These are phyloP conservation scores for Hyphantria cunea DNA, from an alignment of 1,140 invertebrate genomes.

Conservation along the genomic window DNA sequence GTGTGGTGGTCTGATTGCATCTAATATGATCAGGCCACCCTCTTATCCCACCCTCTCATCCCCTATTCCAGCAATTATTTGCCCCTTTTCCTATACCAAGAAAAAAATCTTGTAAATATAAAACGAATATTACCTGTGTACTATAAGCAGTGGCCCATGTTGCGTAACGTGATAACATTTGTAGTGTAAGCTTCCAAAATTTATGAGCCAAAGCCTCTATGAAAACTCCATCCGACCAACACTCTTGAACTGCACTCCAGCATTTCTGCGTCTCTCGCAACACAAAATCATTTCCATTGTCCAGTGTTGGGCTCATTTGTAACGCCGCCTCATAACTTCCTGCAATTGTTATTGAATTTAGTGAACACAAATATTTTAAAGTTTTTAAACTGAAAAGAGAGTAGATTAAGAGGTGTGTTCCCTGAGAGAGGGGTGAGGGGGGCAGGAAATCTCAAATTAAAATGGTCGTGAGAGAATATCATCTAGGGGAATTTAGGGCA, in stretches of 20 bases:
- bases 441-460: too few relatives aligned
- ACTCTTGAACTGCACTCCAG: conserved; percentile 84
- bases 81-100: too few relatives aligned
- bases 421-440: too few relatives aligned
- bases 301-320: conserved; percentile 58
- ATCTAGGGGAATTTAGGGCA: too few relatives aligned
- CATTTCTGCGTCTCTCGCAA: conserved; percentile 79
- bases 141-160: conserved; percentile 84
- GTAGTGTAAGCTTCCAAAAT: conserved; percentile 94
- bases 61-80: too few relatives aligned
- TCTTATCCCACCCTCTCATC: too few relatives aligned
- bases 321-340: conserved; percentile 83
- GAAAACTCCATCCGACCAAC: conserved; percentile 90
- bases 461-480: too few relatives aligned
- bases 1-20: too few relatives aligned
- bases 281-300: conserved; percentile 71
- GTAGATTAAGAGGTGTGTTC: too few relatives aligned
- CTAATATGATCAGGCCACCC: too few relatives aligned
- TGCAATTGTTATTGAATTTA: conserved; percentile 35
- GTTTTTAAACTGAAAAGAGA: conserved; percentile 1
- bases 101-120: too few relatives aligned
- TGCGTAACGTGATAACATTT: conserved; percentile 89
- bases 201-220: conserved; percentile 88
- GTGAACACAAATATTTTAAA: conserved; percentile 14
- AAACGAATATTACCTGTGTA: conserved; percentile 54